A percentile compares a stretch with the other conserved stretches of the same genome.
phyloP scores from a whole-genome alignment of 2,888 invertebrate genomes.

The Cyclophora albipunctata region DNA sequence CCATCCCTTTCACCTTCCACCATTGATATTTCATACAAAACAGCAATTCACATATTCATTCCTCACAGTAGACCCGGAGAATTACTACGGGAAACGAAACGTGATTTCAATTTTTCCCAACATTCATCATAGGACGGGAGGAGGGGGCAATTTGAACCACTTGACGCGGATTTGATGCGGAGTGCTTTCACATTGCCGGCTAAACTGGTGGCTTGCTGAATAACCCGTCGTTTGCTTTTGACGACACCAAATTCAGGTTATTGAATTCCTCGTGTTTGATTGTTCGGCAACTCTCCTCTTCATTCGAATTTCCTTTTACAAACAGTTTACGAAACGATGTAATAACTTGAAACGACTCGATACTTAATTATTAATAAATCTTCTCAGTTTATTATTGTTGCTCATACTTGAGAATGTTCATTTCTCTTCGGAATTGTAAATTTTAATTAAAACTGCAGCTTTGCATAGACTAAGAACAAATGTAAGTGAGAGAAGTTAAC shows the following conservation, averaged over 20 bases:
- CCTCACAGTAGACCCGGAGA: conserved; percentile 25
- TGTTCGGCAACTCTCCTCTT: conserved; percentile 20
- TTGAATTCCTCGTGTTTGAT: conserved; percentile 36
- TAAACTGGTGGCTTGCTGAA: conserved; percentile 51
- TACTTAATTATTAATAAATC: conserved; percentile 6
- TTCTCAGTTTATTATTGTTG: conserved; percentile 1
- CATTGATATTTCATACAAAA: conserved; percentile 39
- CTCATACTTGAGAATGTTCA: conserved; percentile 1
- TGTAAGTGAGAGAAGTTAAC: conserved; percentile 35
- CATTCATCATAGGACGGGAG: conserved; percentile 50
- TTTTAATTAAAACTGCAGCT: conserved; percentile 38
- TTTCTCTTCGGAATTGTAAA: conserved; percentile 17
- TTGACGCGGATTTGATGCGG: conserved; percentile 57
- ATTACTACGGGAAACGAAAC: conserved; percentile 47
- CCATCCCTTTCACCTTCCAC: conserved; percentile 29
- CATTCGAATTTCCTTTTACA: conserved; percentile 14
- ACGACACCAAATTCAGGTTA: conserved; percentile 45
- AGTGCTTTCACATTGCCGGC: conserved; percentile 48
- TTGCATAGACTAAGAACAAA: conserved; percentile 30
- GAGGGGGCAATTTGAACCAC: conserved; percentile 50
- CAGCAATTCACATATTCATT: conserved; percentile 37
- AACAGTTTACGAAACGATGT: conserved; percentile 16
- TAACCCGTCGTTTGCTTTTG: conserved; percentile 53
- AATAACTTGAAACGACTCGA: conserved; percentile 6
- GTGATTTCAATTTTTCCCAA: conserved; percentile 55